These are phyloP conservation scores for Sarotherodon lohbergeri DNA, from an alignment of 2,113 vertebrate genomes.

Conservation along the genomic window DNA sequence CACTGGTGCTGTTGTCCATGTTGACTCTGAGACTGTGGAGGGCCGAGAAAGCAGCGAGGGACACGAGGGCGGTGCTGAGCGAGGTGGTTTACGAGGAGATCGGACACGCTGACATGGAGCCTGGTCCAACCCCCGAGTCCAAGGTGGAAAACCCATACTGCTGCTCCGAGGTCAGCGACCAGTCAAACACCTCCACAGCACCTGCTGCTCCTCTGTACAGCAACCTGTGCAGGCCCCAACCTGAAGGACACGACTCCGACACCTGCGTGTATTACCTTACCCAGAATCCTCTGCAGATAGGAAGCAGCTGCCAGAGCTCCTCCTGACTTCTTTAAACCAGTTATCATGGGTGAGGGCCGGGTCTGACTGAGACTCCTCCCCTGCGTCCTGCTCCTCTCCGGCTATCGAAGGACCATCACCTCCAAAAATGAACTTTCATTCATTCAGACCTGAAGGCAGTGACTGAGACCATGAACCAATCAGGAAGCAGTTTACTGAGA, in stretches of 20 bases:
- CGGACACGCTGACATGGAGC: neutral
- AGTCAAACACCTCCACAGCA: neutral
- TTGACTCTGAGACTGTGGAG: neutral
- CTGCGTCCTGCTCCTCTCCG: fast-evolving
- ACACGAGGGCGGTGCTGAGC: fast-evolving
- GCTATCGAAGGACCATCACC: neutral
- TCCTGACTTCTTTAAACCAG: neutral
- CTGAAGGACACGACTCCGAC: neutral
- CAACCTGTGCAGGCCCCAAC: neutral
- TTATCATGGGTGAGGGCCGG: neutral
- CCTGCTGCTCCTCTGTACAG: too few species aligned
- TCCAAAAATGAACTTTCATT: neutral
- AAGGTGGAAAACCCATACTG: neutral
- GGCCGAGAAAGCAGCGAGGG: neutral
- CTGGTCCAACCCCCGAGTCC: neutral
- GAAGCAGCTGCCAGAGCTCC: neutral
- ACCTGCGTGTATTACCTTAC: neutral
- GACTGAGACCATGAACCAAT: neutral
- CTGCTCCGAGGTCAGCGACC: neutral
- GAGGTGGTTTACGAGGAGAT: neutral
- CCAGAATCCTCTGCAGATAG: neutral
- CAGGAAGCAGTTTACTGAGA: neutral
- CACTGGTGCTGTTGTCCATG: neutral
- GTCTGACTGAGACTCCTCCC: neutral
- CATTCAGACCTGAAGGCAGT: neutral